phyloP scores from a whole-genome alignment of 2,113 vertebrate genomes.

The Brachionichthys hirsutus region DNA sequence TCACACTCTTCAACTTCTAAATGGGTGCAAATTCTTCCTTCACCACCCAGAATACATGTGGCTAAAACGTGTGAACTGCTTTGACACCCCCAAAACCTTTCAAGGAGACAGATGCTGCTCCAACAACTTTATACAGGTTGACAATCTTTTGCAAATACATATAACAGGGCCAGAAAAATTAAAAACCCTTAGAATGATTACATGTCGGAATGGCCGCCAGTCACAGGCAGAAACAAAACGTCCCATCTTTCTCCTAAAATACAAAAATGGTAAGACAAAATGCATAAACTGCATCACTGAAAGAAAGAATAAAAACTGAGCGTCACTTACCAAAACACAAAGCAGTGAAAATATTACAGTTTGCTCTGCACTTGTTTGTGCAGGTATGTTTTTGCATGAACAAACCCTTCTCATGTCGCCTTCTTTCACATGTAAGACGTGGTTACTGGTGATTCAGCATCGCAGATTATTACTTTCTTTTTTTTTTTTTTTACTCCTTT shows the following conservation, averaged over 20 bases:
- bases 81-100: conserved; percentile 19
- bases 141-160: background rate
- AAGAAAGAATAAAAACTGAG: conserved; percentile 55
- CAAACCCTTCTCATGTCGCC: conserved; percentile 48
- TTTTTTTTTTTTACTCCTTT: conserved; percentile 85
- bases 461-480: conserved; percentile 78
- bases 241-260: conserved; percentile 45
- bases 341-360: conserved; percentile 60
- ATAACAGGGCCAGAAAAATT: conserved; percentile 12
- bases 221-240: conserved; percentile 63
- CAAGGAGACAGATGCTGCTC: conserved; percentile 24
- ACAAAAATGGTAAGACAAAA: conserved; percentile 54
- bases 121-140: conserved; percentile 7
- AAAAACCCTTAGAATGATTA: conserved; percentile 27
- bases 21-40: conserved; percentile 38
- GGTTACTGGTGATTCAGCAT: conserved; percentile 85
- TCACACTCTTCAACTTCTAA: conserved; percentile 24
- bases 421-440: conserved; percentile 80
- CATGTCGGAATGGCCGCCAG: conserved; percentile 43
- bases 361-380: conserved; percentile 51
- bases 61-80: conserved; percentile 37
- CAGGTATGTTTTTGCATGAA: conserved; percentile 69
- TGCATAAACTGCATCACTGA: conserved; percentile 54
- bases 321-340: conserved; percentile 60
- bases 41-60: conserved; percentile 37